phyloP scores from a whole-genome alignment of 2,888 invertebrate genomes.

The Drosophila yooni region DNA sequence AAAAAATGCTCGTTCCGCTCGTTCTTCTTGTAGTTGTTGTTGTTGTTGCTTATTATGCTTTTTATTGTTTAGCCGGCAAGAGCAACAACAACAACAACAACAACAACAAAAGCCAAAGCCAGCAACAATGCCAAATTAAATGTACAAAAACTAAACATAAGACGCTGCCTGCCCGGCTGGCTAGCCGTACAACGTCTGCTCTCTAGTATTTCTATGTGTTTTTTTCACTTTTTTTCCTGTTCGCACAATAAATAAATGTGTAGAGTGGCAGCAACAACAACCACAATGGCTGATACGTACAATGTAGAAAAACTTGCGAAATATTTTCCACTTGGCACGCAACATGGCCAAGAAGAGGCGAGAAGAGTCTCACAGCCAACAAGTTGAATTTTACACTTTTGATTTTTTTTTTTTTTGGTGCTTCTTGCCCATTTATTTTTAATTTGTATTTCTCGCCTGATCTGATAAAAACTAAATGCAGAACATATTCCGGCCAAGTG shows the following conservation, averaged over 20 bases:
- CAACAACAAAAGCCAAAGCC: slow-evolving; percentile 13
- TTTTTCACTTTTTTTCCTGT: slow-evolving; percentile 45
- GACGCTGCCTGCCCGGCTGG: slow-evolving; percentile 51
- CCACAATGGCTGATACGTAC: slow-evolving; percentile 24
- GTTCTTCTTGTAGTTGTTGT: slow-evolving; percentile 24
- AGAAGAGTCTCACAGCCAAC: slow-evolving; percentile 41
- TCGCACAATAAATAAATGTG: slow-evolving; percentile 74
- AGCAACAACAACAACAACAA: slow-evolving; percentile 26
- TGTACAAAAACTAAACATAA: slow-evolving; percentile 72
- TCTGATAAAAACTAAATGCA: slow-evolving; percentile 67
- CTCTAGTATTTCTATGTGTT: slow-evolving; percentile 25
- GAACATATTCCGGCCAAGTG: slow-evolving; percentile 58
- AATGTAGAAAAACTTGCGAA: slow-evolving; percentile 75
- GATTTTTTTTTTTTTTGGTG: slow-evolving; percentile 43
- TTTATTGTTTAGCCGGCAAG: slow-evolving; percentile 69
- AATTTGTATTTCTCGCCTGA: slow-evolving; percentile 61
- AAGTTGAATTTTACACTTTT: slow-evolving; percentile 72
- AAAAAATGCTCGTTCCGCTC: slow-evolving; percentile 67
- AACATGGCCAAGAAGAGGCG: slow-evolving; percentile 58
- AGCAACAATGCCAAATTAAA: slow-evolving; percentile 67
- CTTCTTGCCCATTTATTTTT: slow-evolving; percentile 63
- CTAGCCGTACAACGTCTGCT: slow-evolving; percentile 26
- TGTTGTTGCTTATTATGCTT: slow-evolving; percentile 57
- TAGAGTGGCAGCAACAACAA: slow-evolving; percentile 44
- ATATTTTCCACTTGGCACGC: slow-evolving; percentile 81